Evolutionary conservation across 1,140 invertebrate species (phyloP).

Genomic region (Dinothrombium tinctorium): DNA sequence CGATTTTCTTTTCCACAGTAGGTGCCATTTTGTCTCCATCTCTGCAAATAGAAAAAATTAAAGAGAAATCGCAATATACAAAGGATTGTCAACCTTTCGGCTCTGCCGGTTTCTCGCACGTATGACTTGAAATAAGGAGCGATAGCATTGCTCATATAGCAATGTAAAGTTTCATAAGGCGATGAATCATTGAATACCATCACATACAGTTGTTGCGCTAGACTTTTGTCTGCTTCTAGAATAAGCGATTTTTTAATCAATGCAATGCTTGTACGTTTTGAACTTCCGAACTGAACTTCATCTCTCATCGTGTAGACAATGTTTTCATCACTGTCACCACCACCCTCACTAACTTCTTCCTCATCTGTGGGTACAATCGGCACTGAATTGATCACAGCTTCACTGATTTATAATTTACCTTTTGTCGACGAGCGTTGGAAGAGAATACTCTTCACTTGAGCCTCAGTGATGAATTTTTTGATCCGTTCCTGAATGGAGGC

Average conservation of each 20-base stretch:
- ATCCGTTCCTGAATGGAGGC: conserved; percentile 53
- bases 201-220: conserved; percentile 62
- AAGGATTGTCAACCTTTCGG: conserved; percentile 35
- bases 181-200: conserved; percentile 83
- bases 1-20: conserved; percentile 94
- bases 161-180: conserved; percentile 86
- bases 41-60: conserved; percentile 23
- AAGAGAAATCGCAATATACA: not conserved
- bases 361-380: conserved; percentile 35
- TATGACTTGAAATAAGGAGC: conserved; percentile 96
- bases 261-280: conserved; percentile 57
- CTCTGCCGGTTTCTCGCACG: conserved; percentile 75
- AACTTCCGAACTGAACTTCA: conserved; percentile 68
- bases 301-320: conserved; percentile 59
- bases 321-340: conserved; percentile 43
- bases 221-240: conserved; percentile 83
- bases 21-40: conserved; percentile 98
- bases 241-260: conserved; percentile 68
- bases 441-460: conserved; percentile 57
- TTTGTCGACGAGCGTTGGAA: conserved; percentile 68
- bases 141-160: conserved; percentile 77
- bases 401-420: conserved; percentile 33
- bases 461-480: conserved; percentile 69
- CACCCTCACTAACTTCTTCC: conserved; percentile 40
- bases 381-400: not conserved